Evolutionary conservation across 2,888 invertebrate species (phyloP).

Genomic region (Apomyelois bistriatella): DNA sequence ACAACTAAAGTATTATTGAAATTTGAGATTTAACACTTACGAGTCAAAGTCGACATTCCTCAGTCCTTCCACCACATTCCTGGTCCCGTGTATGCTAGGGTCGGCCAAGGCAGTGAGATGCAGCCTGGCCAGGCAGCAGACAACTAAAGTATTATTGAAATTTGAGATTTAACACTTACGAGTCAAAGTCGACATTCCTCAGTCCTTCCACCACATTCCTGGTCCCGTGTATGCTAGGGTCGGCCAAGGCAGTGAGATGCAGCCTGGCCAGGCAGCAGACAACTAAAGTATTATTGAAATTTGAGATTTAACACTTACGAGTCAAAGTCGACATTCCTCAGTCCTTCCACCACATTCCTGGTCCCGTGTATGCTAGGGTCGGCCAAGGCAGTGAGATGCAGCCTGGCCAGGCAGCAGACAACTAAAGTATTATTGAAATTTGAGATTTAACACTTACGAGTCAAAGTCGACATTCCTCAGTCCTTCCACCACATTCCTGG

Average conservation of each 20-base stretch:
- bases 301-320: slow-evolving; percentile 54
- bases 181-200: slow-evolving; percentile 90
- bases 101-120: slow-evolving; percentile 89
- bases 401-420: slow-evolving; percentile 90
- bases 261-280: slow-evolving; percentile 90
- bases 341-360: slow-evolving; percentile 84
- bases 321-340: slow-evolving; percentile 91
- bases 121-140: slow-evolving; percentile 89
- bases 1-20: too few species aligned
- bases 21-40: slow-evolving; percentile 41
- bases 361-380: slow-evolving; percentile 93
- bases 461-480: slow-evolving; percentile 92
- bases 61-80: slow-evolving; percentile 86
- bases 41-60: slow-evolving; percentile 90
- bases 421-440: too few species aligned
- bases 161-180: slow-evolving; percentile 53
- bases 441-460: slow-evolving; percentile 58
- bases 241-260: slow-evolving; percentile 87
- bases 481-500: slow-evolving; percentile 84
- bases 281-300: too few species aligned
- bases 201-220: slow-evolving; percentile 86
- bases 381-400: slow-evolving; percentile 85
- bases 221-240: slow-evolving; percentile 91
- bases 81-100: slow-evolving; percentile 89
- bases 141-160: slow-evolving; percentile 82